Evolutionary conservation across 2,888 invertebrate genomes (phyloP).

Genomic region (Eretmocerus hayati): DNA sequence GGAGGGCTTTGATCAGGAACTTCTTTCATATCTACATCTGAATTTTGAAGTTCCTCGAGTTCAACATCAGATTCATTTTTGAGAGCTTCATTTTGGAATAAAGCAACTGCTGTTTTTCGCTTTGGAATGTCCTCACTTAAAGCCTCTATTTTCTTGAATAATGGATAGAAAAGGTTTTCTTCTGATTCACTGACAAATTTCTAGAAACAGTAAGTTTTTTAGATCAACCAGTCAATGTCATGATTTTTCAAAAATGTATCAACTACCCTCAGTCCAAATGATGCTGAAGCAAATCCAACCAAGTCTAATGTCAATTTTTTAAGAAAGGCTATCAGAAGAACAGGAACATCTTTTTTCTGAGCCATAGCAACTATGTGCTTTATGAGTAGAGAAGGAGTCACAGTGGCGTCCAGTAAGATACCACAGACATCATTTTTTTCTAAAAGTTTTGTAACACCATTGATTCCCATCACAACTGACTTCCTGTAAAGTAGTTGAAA

Average conservation of each 20-base stretch:
- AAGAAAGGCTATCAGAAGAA: conserved; percentile 35
- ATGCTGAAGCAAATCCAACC: conserved; percentile 34
- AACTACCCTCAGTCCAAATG: conserved; percentile 36
- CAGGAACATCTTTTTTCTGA: conserved; percentile 34
- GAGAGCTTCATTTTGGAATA: conserved; percentile 12
- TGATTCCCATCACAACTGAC: conserved; percentile 35
- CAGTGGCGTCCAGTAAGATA: conserved; percentile 36
- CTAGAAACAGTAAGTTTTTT: conserved; percentile 24
- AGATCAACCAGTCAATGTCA: conserved; percentile 9
- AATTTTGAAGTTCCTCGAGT: neutral
- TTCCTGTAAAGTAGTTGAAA: conserved; percentile 5
- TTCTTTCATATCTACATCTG: conserved; percentile 4
- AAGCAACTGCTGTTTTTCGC: conserved; percentile 7
- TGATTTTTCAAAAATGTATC: neutral
- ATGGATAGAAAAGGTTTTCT: conserved; percentile 28
- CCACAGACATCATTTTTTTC: conserved; percentile 35
- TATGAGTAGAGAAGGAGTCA: conserved; percentile 34
- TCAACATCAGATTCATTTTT: conserved; percentile 3
- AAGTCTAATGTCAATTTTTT: conserved; percentile 31
- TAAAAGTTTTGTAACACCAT: conserved; percentile 37
- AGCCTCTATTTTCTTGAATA: conserved; percentile 28
- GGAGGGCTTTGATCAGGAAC: conserved; percentile 23
- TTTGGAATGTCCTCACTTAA: conserved; percentile 18
- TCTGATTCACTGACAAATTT: conserved; percentile 20
- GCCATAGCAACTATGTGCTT: conserved; percentile 40